Evolutionary conservation across 1,140 invertebrate genomes (phyloP).

Genomic region (Lasioglossum albipes): DNA sequence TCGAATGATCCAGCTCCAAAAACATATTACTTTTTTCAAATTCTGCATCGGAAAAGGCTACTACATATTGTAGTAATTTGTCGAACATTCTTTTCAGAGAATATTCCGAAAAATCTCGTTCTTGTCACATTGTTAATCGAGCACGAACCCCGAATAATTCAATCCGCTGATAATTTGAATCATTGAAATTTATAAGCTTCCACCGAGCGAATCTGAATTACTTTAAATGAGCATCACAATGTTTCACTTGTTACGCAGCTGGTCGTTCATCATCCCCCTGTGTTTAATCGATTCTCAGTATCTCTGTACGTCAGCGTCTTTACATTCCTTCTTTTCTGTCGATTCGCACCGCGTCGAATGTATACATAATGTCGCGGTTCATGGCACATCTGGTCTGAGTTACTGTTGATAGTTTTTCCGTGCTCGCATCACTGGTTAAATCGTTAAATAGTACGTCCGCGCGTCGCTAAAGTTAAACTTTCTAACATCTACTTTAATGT

Average conservation of each 20-base stretch:
- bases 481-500: no score
- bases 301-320: neutral
- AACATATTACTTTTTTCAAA: no score
- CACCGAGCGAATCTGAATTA: neutral
- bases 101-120: no score
- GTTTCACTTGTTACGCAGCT: neutral
- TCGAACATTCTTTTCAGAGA: no score
- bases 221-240: neutral
- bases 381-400: slow-evolving; percentile 66
- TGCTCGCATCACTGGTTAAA: slow-evolving; percentile 25
- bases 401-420: slow-evolving; percentile 57
- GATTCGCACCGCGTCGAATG: slow-evolving; percentile 20
- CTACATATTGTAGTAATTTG: no score
- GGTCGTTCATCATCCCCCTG: neutral
- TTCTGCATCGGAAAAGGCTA: no score
- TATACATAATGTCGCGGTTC: slow-evolving; percentile 62
- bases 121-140: no score
- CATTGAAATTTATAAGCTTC: no score
- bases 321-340: slow-evolving; percentile 27
- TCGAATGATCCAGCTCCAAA: no score
- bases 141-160: no score
- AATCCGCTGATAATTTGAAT: no score
- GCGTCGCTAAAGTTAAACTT: neutral
- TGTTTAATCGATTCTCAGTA: slow-evolving; percentile 26
- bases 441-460: slow-evolving; percentile 32